Percentiles rank a stretch among this genome's conserved stretches.
Conservation (phyloP, 2,888 invertebrate genomes). For the Epinotia demarniana region DNA sequence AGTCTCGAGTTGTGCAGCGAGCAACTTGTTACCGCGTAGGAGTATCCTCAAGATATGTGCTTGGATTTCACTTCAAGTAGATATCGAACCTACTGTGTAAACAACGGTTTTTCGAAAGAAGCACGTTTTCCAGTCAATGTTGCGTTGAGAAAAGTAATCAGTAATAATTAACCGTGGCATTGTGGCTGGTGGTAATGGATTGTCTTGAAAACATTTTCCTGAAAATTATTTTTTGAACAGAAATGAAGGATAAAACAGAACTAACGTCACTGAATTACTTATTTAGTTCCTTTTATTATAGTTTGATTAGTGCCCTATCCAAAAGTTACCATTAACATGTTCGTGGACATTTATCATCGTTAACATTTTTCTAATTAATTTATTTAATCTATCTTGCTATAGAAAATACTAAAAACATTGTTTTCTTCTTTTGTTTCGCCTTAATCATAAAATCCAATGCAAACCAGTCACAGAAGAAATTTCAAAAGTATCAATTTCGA, state of each 20-base stretch:
- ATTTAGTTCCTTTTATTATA: not conserved
- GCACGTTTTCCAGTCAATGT: not conserved
- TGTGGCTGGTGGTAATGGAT: not conserved
- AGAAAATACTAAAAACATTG: too few relatives aligned
- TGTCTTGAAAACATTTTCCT: too few relatives aligned
- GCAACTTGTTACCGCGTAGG: not conserved
- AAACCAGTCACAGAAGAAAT: not conserved
- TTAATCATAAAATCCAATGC: not conserved
- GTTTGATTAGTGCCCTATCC: not conserved
- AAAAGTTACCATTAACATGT: not conserved
- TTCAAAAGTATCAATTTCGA: not conserved
- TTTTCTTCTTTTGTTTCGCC: not conserved
- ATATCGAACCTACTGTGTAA: not conserved
- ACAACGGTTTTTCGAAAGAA: too few relatives aligned
- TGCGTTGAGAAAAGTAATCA: not conserved
- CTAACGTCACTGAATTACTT: not conserved
- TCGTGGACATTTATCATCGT: too few relatives aligned
- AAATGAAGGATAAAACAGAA: too few relatives aligned
- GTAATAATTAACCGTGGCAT: not conserved
- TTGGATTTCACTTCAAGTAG: not conserved
- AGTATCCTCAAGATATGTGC: not conserved
- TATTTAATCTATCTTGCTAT: too few relatives aligned
- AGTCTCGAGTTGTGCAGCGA: slow-evolving; percentile 19
- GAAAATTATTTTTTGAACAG: too few relatives aligned
- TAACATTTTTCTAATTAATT: too few relatives aligned